A percentile compares a stretch with the other conserved stretches of the same genome.
Evolutionary conservation across 2,797 vertebrate species (phyloP).

Genomic region (Manis javanica): DNA sequence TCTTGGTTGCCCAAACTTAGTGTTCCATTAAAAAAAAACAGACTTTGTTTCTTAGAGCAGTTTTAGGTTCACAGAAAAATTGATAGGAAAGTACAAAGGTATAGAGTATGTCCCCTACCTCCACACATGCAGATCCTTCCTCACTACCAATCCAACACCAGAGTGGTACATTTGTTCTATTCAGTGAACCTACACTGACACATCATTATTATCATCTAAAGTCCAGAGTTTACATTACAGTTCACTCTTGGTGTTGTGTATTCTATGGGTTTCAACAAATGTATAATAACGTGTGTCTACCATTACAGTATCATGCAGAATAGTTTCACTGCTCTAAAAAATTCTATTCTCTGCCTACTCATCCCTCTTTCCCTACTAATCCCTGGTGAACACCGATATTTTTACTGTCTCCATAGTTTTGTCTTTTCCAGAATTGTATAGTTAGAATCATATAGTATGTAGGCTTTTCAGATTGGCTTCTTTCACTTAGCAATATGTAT

Average conservation of each 20-base stretch:
- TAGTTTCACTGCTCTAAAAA: not conserved
- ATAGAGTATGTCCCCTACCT: not conserved
- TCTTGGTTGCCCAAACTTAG: not conserved
- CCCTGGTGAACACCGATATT: not conserved
- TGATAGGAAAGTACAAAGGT: not conserved
- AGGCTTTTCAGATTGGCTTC: not conserved
- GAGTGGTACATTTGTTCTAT: not conserved
- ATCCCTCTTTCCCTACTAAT: not conserved
- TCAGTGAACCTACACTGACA: too few species aligned
- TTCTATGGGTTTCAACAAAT: too few species aligned
- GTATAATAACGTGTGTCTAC: too few species aligned
- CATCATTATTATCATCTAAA: too few species aligned
- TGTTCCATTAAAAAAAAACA: not conserved
- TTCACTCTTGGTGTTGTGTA: too few species aligned
- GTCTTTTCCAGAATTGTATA: not conserved
- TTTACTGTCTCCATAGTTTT: not conserved
- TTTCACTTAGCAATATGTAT: not conserved
- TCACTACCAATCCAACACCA: too few species aligned
- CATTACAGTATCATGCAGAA: too few species aligned
- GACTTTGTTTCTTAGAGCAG: not conserved
- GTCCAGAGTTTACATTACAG: too few species aligned
- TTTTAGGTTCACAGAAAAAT: not conserved
- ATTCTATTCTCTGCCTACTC: not conserved
- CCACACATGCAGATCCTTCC: not conserved
- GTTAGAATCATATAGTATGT: not conserved